These are phyloP conservation scores for Notarius quadriscutis DNA, from an alignment of 2,113 vertebrate genomes.

Conservation along the genomic window DNA sequence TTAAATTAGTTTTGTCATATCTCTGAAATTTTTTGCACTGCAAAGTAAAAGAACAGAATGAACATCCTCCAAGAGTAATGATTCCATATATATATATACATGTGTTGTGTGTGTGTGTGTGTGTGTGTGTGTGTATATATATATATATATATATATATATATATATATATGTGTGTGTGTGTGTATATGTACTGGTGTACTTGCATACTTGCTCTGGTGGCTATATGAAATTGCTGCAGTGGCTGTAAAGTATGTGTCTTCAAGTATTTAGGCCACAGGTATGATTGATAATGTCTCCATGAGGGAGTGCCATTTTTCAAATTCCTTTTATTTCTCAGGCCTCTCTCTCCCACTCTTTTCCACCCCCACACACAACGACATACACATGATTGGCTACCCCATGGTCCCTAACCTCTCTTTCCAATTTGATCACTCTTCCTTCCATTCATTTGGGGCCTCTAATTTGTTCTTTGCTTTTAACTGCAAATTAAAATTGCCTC, in stretches of 20 bases:
- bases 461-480: slow-evolving; percentile 44
- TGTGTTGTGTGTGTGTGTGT: too few relatives aligned
- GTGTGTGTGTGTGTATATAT: too few relatives aligned
- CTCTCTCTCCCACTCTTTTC: slow-evolving; percentile 11
- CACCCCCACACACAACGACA: slow-evolving; percentile 12
- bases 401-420: slow-evolving; percentile 23
- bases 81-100: too few relatives aligned
- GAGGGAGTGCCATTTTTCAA: slow-evolving; percentile 28
- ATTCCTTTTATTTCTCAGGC: slow-evolving; percentile 28
- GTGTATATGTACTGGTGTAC: background rate
- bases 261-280: slow-evolving; percentile 30
- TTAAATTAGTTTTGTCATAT: too few relatives aligned
- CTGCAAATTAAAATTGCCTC: slow-evolving; percentile 45
- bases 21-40: too few relatives aligned
- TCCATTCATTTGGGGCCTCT: slow-evolving; percentile 28
- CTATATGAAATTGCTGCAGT: slow-evolving; percentile 17
- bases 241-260: slow-evolving; percentile 37
- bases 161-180: too few relatives aligned
- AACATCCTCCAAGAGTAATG: too few relatives aligned
- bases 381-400: slow-evolving; percentile 29
- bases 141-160: too few relatives aligned
- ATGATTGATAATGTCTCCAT: slow-evolving; percentile 35
- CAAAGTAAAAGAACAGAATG: too few relatives aligned
- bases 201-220: slow-evolving; percentile 2
- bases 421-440: slow-evolving; percentile 6